Conservation (phyloP, 2,113 vertebrate genomes). For the Lepisosteus osseus region DNA sequence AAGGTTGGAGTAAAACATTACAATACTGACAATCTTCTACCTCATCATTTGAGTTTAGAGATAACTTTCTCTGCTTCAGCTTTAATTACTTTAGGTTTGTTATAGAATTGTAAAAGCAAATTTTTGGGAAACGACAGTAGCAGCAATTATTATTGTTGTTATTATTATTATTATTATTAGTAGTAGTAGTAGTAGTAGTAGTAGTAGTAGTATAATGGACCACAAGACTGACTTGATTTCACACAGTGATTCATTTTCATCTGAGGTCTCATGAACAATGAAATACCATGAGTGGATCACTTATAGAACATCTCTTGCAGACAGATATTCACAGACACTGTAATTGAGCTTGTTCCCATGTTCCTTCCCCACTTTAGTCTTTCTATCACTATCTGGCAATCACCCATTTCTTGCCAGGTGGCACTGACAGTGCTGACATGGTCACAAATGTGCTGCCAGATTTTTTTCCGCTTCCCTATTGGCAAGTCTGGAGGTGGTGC, state of each 20-base stretch:
- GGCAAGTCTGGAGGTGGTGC: conserved; percentile 19
- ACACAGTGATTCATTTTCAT: no score
- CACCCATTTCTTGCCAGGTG: conserved; percentile 35
- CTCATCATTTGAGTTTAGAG: background rate
- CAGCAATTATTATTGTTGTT: no score
- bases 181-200: no score
- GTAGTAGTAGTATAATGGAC: no score
- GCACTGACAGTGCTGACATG: conserved; percentile 35
- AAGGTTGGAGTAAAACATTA: background rate
- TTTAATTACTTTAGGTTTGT: no score
- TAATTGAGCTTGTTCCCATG: conserved; percentile 10
- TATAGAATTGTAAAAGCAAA: no score
- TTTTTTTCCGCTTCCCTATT: conserved; percentile 15
- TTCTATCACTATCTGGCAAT: conserved; percentile 19
- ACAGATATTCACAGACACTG: conserved; percentile 19
- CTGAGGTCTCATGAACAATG: no score
- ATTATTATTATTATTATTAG: no score
- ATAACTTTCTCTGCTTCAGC: no score
- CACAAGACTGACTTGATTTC: no score
- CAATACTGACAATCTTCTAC: background rate
- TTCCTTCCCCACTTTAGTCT: conserved; percentile 19
- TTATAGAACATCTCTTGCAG: background rate
- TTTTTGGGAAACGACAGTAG: no score
- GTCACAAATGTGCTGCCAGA: conserved; percentile 27
- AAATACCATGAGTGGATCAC: no score